Percentiles rank a stretch among this genome's conserved stretches.
Conservation (phyloP, 2,113 vertebrate species). For the Tinamus guttatus region DNA sequence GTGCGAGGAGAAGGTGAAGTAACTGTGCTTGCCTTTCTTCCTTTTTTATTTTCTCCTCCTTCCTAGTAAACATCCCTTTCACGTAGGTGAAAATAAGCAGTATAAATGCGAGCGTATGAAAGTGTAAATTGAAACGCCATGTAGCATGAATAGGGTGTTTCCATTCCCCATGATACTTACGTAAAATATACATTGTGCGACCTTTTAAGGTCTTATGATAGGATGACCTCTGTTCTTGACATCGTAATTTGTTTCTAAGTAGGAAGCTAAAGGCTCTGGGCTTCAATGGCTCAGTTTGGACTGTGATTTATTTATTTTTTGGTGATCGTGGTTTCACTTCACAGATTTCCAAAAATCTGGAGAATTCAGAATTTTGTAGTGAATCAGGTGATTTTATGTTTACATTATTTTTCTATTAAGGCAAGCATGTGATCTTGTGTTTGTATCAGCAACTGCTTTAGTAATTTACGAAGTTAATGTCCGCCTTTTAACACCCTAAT, state of each 20-base stretch:
- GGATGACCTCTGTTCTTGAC: conserved; percentile 17
- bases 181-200: background rate
- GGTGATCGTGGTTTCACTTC: background rate
- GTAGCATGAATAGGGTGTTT: background rate
- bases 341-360: background rate
- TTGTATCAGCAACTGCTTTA: background rate
- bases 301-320: background rate
- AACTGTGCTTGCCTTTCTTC: background rate
- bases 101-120: background rate
- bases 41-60: background rate
- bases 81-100: background rate
- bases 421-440: accelerated
- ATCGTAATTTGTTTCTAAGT: conserved; percentile 44
- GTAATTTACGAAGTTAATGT: background rate
- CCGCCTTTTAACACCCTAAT: background rate
- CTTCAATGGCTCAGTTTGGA: background rate
- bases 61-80: background rate
- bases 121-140: accelerated
- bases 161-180: background rate
- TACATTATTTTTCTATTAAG: background rate
- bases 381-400: background rate
- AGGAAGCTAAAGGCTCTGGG: background rate
- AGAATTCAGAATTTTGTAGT: background rate
- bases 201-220: conserved; percentile 44
- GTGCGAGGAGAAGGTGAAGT: background rate